phyloP scores from a whole-genome alignment of 2,113 vertebrate genomes.

The Phyllostomus hastatus region DNA sequence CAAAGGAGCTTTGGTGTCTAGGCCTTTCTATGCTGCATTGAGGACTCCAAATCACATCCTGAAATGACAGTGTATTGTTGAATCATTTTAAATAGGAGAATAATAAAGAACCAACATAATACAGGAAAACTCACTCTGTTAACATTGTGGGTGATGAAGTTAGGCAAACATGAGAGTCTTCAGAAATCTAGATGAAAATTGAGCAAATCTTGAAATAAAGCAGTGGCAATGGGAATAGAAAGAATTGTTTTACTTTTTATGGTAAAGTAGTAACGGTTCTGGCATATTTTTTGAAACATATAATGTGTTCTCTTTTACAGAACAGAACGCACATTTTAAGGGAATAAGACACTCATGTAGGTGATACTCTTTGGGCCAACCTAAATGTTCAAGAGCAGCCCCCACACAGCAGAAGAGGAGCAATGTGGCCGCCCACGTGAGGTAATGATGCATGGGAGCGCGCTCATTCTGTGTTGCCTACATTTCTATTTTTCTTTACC shows the following conservation, averaged over 20 bases:
- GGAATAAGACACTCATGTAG: neutral
- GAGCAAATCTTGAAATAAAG: neutral
- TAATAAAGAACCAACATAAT: neutral
- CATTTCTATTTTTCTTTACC: neutral
- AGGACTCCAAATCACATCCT: neutral
- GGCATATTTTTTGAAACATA: neutral
- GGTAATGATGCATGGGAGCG: neutral
- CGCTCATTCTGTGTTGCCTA: neutral
- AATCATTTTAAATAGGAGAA: neutral
- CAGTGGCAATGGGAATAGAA: neutral
- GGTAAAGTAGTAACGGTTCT: neutral
- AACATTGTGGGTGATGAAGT: neutral
- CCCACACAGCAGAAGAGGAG: neutral
- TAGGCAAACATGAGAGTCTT: neutral
- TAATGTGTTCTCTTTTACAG: neutral
- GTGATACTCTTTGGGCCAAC: neutral
- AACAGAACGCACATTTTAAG: neutral
- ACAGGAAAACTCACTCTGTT: neutral
- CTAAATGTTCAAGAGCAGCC: neutral
- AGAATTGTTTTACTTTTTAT: too few relatives aligned
- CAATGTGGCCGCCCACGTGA: neutral
- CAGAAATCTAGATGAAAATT: neutral
- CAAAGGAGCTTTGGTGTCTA: neutral
- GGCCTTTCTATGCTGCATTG: accelerated
- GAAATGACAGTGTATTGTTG: neutral